Evolutionary conservation across 2,888 invertebrate species (phyloP), one percentile per base, ranked within the genome.

Genomic region (Phasia obesa): DNA sequence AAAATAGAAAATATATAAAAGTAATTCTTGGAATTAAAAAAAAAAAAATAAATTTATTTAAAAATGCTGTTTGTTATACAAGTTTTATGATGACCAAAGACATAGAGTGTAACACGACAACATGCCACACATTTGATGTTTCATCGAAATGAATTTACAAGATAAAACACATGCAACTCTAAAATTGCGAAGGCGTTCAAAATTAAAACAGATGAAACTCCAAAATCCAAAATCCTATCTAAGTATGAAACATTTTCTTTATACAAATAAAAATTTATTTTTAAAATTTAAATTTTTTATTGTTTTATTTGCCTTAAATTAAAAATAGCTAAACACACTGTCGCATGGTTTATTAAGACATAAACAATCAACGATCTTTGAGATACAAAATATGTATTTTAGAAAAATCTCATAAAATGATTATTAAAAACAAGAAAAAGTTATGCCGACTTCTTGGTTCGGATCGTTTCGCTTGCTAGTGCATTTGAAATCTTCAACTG

Each of bases 321-420:
- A 85, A 84, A 85, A 84, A 86, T 86, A 86, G 83, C 74, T 60
- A 35, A 47, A 77, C 62, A 77, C 62, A 71, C 77, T 86, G 85
- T 85, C 85, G 84, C 84, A 84, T 85, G 79, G 62, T 69, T 69
- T 53, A 53, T 44, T 53, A 69, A 53, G 44, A 73, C 69, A 82
- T 78, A 85, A 84, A 84, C 75, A 83, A 83, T 76, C 55, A 35
- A n/a, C 60, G 75, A 79, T 84, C 84, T 76, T 81, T 83, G 49
- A 81, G 81, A 75, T 75, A 49, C 21, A 42, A 65, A 78, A 47
- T 64, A 42, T 70, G n/a, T 35, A 13, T 21, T 53, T 47, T 0
- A 31, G 15, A 75, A 69, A 69, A 53, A 57, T 49, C 53, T 71
- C 67, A 67, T 67, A 67, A 67, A 79, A 69, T n/a, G n/a, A n/a